Conservation (phyloP, 2,888 invertebrate genomes). For the Limnephilus auricula region DNA sequence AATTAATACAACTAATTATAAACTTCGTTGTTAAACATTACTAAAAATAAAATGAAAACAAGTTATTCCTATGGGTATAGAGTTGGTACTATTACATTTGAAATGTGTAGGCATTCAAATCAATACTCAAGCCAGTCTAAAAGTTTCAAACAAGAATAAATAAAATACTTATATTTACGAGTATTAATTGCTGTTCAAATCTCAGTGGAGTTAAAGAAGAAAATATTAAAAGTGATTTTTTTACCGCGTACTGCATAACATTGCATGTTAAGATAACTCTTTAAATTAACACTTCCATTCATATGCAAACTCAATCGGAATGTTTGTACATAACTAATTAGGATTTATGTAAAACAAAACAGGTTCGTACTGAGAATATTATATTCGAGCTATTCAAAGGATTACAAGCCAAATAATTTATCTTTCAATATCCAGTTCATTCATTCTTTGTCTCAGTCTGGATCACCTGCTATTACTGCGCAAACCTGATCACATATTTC, state of each 20-base stretch:
- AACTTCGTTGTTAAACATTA: no score
- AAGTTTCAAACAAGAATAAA: no score
- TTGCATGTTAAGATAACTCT: neutral
- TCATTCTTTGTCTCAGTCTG: constrained; percentile 17
- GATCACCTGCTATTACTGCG: constrained; percentile 28
- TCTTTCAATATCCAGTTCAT: neutral
- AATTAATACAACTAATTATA: no score
- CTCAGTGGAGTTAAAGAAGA: neutral
- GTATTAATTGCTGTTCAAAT: neutral
- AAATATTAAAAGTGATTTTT: neutral
- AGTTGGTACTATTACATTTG: no score
- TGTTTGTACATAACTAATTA: neutral
- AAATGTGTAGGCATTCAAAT: no score
- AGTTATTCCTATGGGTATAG: no score
- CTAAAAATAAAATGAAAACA: no score
- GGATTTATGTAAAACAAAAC: neutral
- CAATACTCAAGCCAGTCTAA: no score
- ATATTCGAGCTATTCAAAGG: neutral
- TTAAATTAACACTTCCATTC: neutral
- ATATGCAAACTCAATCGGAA: neutral
- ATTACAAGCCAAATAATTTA: neutral
- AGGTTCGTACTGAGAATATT: neutral
- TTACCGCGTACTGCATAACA: neutral
- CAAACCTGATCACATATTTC: constrained; percentile 22
- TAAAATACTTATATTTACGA: no score